Conservation (phyloP, 2,113 vertebrate genomes). For the Zapornia atra region DNA sequence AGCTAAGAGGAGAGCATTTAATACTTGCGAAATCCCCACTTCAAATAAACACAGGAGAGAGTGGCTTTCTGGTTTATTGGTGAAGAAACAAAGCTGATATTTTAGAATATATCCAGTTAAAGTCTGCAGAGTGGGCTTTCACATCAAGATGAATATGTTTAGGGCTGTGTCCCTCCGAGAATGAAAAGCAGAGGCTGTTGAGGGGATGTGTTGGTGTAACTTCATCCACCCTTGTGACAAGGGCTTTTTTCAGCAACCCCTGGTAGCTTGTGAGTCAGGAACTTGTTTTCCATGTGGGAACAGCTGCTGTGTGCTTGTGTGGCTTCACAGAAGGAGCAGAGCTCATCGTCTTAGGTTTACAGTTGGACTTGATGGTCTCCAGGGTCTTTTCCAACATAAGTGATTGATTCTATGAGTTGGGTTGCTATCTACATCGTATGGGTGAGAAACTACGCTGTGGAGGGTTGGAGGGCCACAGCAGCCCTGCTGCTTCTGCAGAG, state of each 20-base stretch:
- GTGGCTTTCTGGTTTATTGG: slow-evolving; percentile 36
- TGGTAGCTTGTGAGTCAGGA: not conserved
- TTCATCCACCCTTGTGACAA: not conserved
- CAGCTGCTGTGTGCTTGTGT: not conserved
- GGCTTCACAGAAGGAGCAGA: not conserved
- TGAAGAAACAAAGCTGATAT: slow-evolving; percentile 48
- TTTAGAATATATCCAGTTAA: slow-evolving; percentile 42
- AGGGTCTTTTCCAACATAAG: not conserved
- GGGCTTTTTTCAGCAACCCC: not conserved
- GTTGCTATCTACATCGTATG: not conserved
- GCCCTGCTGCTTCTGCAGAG: fast-evolving
- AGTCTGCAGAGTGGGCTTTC: slow-evolving; percentile 4
- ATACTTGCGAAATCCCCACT: slow-evolving; percentile 44
- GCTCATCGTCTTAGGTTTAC: not conserved
- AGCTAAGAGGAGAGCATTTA: slow-evolving; percentile 19
- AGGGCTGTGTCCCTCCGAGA: not conserved
- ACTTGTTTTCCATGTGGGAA: not conserved
- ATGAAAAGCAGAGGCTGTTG: not conserved
- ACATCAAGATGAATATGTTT: not conserved
- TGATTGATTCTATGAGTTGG: not conserved
- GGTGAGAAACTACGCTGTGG: not conserved
- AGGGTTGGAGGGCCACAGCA: not conserved
- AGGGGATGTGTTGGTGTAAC: not conserved
- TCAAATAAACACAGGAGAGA: slow-evolving; percentile 39
- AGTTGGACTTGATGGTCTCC: not conserved